Base-by-base conservation (phyloP, 1,140 invertebrate species). In the Cydia strobilella region DNA sequence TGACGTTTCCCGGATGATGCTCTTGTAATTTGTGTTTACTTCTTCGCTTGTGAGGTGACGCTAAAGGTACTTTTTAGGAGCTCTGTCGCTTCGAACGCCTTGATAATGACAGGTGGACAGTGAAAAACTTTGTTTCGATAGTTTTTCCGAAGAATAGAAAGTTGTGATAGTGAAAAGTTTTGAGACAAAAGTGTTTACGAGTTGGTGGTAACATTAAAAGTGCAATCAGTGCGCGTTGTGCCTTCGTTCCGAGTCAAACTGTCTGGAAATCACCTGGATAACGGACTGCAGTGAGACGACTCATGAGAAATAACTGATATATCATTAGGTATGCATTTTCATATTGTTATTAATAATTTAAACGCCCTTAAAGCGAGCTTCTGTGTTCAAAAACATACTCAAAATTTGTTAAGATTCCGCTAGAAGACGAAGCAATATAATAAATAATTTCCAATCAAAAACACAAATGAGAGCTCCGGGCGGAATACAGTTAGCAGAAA, bases 21-120 rank as follows among this genome's bases (percentile, higher is more conserved):
- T 90, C 80, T 87, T 86, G 83, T 88, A 85, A 92, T 84, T 84
- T 86, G 85, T 92, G 86, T 91, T 89, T 92, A 92, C 90, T 91
- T 91, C 87, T 87, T 79, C 74, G 77, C 82, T 78, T 82, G 82
- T 77, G 75, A 82, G 83, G 82, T 79, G 85, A 86, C 87, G 86
- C 84, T 85, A 76, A 74, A 76, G 84, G 76, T 81, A 83, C 83
- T 84, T 84, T 78, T 78, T 83, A 86, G 87, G 84, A 82, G 87
- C 86, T 84, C 83, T 73, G 87, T 86, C 86, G 85, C 82, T 78
- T 77, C 75, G 80, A 77, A 83, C 75, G 79, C 74, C 63, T 62
- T 66, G 42, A 84, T 82, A 86, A 79, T 90, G 84, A 86, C 87
- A 93, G 89, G 91, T 91, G 80, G 86, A 77, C 76, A 77, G 71